Conservation (phyloP, 1,140 invertebrate genomes). For the Zelostemma sp. region DNA sequence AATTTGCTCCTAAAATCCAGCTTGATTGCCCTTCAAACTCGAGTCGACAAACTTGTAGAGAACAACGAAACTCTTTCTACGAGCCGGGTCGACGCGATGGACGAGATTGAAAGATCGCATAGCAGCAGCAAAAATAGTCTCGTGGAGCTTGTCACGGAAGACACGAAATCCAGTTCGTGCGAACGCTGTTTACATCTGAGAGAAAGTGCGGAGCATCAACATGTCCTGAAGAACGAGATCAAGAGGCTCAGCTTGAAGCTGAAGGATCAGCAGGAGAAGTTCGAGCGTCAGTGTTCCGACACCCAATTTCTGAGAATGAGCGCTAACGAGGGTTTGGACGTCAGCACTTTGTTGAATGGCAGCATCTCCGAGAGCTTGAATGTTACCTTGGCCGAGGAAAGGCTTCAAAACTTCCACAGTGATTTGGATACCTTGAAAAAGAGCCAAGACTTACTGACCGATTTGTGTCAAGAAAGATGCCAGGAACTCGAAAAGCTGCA, state of each 20-base stretch:
- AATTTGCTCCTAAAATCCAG: constrained; percentile 16
- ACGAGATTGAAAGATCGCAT: constrained; percentile 11
- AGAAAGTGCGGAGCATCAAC: constrained; percentile 48
- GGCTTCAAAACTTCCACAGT: constrained; percentile 31
- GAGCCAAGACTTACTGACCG: constrained; percentile 29
- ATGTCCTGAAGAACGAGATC: constrained; percentile 49
- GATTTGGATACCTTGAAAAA: constrained; percentile 36
- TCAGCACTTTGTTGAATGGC: constrained; percentile 27
- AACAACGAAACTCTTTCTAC: constrained; percentile 21
- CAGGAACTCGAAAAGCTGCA: constrained; percentile 38
- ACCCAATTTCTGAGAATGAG: constrained; percentile 42
- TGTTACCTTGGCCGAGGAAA: constrained; percentile 42
- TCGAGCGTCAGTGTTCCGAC: constrained; percentile 38
- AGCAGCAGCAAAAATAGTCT: not conserved
- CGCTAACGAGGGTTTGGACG: constrained; percentile 44
- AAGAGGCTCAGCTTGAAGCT: constrained; percentile 48
- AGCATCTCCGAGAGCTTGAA: constrained; percentile 32
- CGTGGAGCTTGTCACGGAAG: constrained; percentile 7
- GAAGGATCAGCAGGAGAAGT: constrained; percentile 44
- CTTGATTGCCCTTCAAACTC: constrained; percentile 17
- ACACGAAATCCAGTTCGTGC: constrained; percentile 50
- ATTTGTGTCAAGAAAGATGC: constrained; percentile 38
- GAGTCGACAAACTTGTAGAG: constrained; percentile 9
- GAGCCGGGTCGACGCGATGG: constrained; percentile 16
- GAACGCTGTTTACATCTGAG: constrained; percentile 47